phyloP scores from a whole-genome alignment of 2,113 vertebrate species.

The Forbesichthys agassizii region DNA sequence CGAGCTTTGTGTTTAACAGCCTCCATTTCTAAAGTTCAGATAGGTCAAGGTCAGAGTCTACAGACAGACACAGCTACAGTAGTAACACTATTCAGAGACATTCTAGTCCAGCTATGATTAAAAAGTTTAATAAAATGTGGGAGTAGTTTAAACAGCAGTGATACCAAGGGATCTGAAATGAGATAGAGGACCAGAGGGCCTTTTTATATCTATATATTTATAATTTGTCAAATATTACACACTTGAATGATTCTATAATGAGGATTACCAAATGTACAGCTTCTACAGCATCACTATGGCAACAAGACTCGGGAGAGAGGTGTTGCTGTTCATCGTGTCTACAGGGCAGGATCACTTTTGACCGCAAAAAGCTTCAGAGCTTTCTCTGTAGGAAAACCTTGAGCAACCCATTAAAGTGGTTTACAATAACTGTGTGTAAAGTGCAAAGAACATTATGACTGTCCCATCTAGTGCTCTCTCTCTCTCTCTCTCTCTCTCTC shows the following conservation, averaged over 20 bases:
- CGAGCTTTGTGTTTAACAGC: slow-evolving; percentile 41
- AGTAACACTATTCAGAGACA: slow-evolving; percentile 23
- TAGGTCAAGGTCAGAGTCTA: slow-evolving; percentile 32
- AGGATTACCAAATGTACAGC: slow-evolving; percentile 12
- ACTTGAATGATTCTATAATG: slow-evolving; percentile 29
- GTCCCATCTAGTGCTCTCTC: slow-evolving; percentile 18
- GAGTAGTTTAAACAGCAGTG: slow-evolving; percentile 6
- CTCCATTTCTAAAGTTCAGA: slow-evolving; percentile 30
- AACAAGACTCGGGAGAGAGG: slow-evolving; percentile 30
- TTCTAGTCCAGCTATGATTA: slow-evolving; percentile 38
- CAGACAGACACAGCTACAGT: slow-evolving; percentile 16
- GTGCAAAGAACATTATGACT: slow-evolving; percentile 40
- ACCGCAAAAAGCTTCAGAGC: slow-evolving; percentile 20
- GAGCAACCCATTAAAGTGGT: slow-evolving; percentile 7
- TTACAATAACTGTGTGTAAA: slow-evolving; percentile 24
- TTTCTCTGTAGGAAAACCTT: slow-evolving; percentile 20
- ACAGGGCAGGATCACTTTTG: slow-evolving; percentile 26
- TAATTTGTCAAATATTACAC: slow-evolving; percentile 14
- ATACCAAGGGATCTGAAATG: slow-evolving; percentile 10
- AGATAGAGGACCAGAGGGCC: slow-evolving; percentile 25
- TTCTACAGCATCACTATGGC: slow-evolving; percentile 45
- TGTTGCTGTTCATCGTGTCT: neutral
- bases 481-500: slow-evolving; percentile 34
- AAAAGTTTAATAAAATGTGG: slow-evolving; percentile 4
- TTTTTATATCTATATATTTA: slow-evolving; percentile 34